Evolutionary conservation across 23 tunicate genomes (phyloP).

Genomic region (Clavelina lepadiformis): DNA sequence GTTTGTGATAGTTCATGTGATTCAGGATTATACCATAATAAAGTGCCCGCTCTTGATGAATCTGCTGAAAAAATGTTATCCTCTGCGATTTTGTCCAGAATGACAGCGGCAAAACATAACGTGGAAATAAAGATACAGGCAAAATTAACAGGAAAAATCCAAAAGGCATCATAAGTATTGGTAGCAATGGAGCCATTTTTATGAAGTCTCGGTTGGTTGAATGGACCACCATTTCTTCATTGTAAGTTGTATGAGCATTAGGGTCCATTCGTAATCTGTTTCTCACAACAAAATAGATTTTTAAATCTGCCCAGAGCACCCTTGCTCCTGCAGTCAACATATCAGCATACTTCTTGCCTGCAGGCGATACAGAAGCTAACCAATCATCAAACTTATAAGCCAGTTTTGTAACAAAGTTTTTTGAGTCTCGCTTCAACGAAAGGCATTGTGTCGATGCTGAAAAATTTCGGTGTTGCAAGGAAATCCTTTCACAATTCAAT

Average conservation of each 20-base stretch:
- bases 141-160: constrained; percentile 8
- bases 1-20: constrained; percentile 22
- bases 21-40: constrained; percentile 7
- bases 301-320: not conserved
- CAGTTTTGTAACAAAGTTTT: not conserved
- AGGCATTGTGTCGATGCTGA: not conserved
- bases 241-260: constrained; percentile 9
- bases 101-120: constrained; percentile 23
- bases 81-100: constrained; percentile 17
- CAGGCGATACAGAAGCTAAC: constrained; percentile 8
- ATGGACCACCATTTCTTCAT: constrained; percentile 14
- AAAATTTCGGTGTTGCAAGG: no score
- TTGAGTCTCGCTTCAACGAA: not conserved
- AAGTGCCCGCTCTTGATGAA: constrained; percentile 12
- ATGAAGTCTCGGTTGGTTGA: constrained; percentile 3
- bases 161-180: constrained; percentile 14
- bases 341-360: constrained; percentile 1
- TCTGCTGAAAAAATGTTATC: constrained; percentile 1
- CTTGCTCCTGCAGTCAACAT: not conserved
- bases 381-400: not conserved
- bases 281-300: constrained; percentile 1
- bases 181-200: constrained; percentile 10
- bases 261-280: constrained; percentile 9
- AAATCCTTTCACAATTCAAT: no score
- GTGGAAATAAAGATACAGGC: constrained; percentile 19